A percentile compares a stretch with the other conserved stretches of the same genome.
Evolutionary conservation across 92 coral and sea anemone species (phyloP).

Genomic region (Pocillopora meandrina): DNA sequence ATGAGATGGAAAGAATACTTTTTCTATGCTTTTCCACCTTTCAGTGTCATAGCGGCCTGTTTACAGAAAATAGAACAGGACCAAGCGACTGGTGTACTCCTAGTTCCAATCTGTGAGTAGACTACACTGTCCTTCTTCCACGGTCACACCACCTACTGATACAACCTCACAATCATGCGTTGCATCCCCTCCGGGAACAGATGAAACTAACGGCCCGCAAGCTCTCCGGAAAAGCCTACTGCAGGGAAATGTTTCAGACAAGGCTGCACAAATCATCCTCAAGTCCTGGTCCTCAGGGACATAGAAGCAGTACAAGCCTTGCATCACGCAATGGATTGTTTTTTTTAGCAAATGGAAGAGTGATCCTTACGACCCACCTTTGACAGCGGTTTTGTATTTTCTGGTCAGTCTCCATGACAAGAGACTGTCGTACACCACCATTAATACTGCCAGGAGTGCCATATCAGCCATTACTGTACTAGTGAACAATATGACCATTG

Average conservation of each 20-base stretch:
- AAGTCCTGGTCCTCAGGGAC: slow-evolving; percentile 18
- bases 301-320: slow-evolving; percentile 1
- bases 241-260: slow-evolving; percentile 33
- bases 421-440: too few relatives aligned
- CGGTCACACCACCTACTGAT: slow-evolving; percentile 20
- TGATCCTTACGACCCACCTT: slow-evolving; percentile 33
- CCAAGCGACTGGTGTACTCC: slow-evolving; percentile 45
- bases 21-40: slow-evolving; percentile 48
- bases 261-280: slow-evolving; percentile 30
- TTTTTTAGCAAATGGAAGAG: neutral
- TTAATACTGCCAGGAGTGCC: too few relatives aligned
- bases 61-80: slow-evolving; percentile 47
- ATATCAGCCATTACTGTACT: too few relatives aligned
- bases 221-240: slow-evolving; percentile 39
- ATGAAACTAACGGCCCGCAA: slow-evolving; percentile 44
- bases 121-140: slow-evolving; percentile 4
- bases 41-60: slow-evolving; percentile 34
- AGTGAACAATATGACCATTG: too few relatives aligned
- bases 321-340: neutral
- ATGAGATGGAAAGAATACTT: slow-evolving; percentile 24
- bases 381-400: slow-evolving; percentile 8
- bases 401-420: neutral
- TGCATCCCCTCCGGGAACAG: slow-evolving; percentile 29
- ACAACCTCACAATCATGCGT: slow-evolving; percentile 25
- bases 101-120: slow-evolving; percentile 34